Conservation (phyloP, 2,113 vertebrate genomes). For the Bostrychus sinensis region DNA sequence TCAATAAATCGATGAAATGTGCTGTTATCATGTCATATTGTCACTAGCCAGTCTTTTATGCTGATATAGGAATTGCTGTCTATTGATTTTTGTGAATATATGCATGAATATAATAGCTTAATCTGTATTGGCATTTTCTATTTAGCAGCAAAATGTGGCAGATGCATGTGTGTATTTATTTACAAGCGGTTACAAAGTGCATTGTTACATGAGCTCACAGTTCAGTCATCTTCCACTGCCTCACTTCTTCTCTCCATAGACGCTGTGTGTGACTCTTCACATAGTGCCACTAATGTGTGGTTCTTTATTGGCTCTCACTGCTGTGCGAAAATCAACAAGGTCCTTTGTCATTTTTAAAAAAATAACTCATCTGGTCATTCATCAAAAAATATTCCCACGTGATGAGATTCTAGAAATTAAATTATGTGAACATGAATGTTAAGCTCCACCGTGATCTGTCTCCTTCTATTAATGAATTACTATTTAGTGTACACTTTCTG, state of each 20-base stretch:
- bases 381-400: slow-evolving; percentile 5
- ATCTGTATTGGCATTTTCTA: background rate
- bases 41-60: background rate
- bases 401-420: no score
- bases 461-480: no score
- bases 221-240: slow-evolving; percentile 13
- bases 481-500: no score
- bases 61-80: background rate
- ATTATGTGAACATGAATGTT: no score
- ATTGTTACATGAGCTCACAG: slow-evolving; percentile 18
- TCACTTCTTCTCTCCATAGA: slow-evolving; percentile 12
- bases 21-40: no score
- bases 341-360: background rate
- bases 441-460: no score
- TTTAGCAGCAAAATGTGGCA: background rate
- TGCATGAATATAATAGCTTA: no score
- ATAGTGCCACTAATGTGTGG: slow-evolving; percentile 41
- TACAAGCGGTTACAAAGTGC: background rate
- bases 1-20: background rate
- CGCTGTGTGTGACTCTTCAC: slow-evolving; percentile 41
- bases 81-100: no score
- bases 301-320: slow-evolving; percentile 39
- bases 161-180: background rate
- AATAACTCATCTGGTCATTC: background rate
- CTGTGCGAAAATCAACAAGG: slow-evolving; percentile 41